Base-by-base conservation (phyloP, 1,140 invertebrate species). In the Psilanteris sp. region DNA sequence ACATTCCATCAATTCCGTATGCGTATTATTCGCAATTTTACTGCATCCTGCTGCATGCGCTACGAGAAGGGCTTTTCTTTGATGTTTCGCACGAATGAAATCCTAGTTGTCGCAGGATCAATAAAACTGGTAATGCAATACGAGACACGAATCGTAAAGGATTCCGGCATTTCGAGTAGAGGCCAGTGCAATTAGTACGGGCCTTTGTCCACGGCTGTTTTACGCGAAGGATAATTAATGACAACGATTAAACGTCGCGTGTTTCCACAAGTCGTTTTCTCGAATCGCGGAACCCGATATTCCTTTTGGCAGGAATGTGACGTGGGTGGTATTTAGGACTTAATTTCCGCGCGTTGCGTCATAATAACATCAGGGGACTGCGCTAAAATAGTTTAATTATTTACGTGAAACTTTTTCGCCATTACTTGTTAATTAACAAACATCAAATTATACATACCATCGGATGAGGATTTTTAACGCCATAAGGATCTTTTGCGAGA, bases 261-360 rank as follows among this genome's bases (percentile, higher is more conserved):
- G 18, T 34, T 34, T 41, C 18, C 36, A 9, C 15, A 14, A 22
- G 15, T 22, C 7, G 18, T 18, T 37, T 48, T 15, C 29, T 16
- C 11, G 2, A 14, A 10, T 43, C 26, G 10, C 7, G 37, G 7
- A 29, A 62, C 5, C 10, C 14, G 11, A 16, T 24, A 18, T 7
- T 1, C 1, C 15, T 20, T 14, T 62, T 31, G 26, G 27, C 29
- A 7, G 20, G 31, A 55, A 48, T 52, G 34, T 52, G 10, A 74
- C 75, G 80, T 83, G 77, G 81, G 80, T 78, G 80, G 77, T 79
- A 81, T 81, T 84, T 81, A 79, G 79, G 67, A 81, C 77, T 82
- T n/a, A n/a, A n/a, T n/a, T n/a, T n/a, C n/a, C n/a, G n/a, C n/a
- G n/a, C n/a, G n/a, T n/a, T n/a, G n/a, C n/a, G n/a, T n/a, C n/a